phyloP scores from a whole-genome alignment of 35 echinoderm and acorn worm genomes.

The Lytechinus variegatus region DNA sequence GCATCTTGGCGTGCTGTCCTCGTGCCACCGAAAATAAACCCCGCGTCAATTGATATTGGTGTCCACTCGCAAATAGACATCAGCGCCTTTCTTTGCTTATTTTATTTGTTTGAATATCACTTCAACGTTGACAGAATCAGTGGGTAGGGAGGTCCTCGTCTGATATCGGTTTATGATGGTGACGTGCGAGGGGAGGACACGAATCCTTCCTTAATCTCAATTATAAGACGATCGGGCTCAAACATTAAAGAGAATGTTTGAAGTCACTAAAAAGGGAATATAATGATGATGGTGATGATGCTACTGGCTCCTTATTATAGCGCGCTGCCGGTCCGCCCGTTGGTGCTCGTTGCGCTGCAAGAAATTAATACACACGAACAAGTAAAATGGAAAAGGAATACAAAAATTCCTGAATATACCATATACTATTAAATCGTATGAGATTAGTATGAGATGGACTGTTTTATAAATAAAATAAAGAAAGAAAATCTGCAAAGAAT shows the following conservation, averaged over 20 bases:
- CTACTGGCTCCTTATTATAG: too few relatives aligned
- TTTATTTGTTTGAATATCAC: conserved; percentile 20
- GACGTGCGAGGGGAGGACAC: not conserved
- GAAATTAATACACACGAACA: too few relatives aligned
- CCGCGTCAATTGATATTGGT: not conserved
- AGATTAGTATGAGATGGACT: too few relatives aligned
- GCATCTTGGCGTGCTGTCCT: not conserved
- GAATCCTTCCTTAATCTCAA: not conserved
- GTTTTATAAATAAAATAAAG: too few relatives aligned
- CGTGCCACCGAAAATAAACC: not conserved
- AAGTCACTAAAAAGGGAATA: too few relatives aligned
- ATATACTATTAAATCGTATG: too few relatives aligned
- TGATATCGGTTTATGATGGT: not conserved
- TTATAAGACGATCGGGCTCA: not conserved
- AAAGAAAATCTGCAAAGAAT: too few relatives aligned
- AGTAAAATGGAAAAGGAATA: too few relatives aligned
- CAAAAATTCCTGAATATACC: too few relatives aligned
- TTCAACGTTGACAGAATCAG: conserved; percentile 1
- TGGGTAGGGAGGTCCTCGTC: not conserved
- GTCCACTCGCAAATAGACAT: not conserved
- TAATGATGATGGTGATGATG: too few relatives aligned
- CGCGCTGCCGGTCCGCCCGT: too few relatives aligned
- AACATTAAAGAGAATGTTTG: not conserved
- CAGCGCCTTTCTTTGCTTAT: not conserved
- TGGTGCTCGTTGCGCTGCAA: too few relatives aligned